Evolutionary conservation across 1,140 invertebrate species (phyloP), one percentile per base, ranked within the genome.

Genomic region (Drosophila neocordata): DNA sequence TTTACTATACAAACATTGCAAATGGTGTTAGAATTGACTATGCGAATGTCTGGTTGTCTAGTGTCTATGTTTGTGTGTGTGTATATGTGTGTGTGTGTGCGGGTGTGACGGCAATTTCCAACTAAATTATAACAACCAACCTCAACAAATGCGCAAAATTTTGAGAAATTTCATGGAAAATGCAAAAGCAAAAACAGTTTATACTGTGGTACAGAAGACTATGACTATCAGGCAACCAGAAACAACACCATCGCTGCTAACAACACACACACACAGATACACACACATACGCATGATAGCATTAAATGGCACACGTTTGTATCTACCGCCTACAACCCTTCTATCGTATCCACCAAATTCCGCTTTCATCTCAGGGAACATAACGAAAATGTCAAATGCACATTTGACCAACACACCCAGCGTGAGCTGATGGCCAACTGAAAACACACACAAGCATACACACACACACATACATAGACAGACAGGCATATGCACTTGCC

Each of bases 141-240:
- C 82, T 78, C 82, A 85, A 85, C 82, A 77, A 87, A 84, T 80
- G 69, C 77, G 53, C 69, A 75, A 53, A 81, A 72, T 85, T 81
- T 85, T 81, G 78, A 81, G 82, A 87, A 87, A 87, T 85, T 81
- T 78, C 67, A 82, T 87, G 82, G 82, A 87, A 87, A 85, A 85
- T 85, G 75, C 78, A 85, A 68, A 68, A 67, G 82, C 78, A 75
- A 70, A 67, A 74, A 68, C 75, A 38, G 66, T 66, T 74, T 74
- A 74, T 63, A 69, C n/a, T 52, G 18, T 51, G 61, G 58, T 57
- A 44, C 31, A 72, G 64, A n/a, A n/a, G 64, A 51, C 65, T 65
- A 65, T 55, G 58, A 62, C 56, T 34, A 38, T 56, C 41, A 62
- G 37, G 51, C 22, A 12, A 62, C 15, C 24, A 56, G 53, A 20